A percentile compares a stretch with the other conserved stretches of the same genome.
Evolutionary conservation across 2,797 vertebrate genomes (phyloP).

Genomic region (Hapalemur alaotrensis): DNA sequence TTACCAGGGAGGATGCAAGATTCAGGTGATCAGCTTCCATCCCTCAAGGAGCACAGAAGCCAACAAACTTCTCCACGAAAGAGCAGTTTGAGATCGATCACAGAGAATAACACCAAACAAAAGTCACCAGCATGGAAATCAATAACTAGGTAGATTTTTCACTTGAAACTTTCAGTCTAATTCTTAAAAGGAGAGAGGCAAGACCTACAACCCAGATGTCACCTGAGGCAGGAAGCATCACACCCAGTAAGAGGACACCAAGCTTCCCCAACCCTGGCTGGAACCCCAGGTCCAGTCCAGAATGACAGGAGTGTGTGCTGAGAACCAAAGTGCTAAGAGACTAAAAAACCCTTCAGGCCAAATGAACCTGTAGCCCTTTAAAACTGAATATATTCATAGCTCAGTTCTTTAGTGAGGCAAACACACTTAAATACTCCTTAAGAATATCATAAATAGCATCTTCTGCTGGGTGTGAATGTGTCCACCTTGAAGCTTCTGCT

Average conservation of each 20-base stretch:
- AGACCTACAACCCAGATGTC: not conserved
- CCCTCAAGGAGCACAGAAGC: not conserved
- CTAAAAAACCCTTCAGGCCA: not conserved
- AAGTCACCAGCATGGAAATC: not conserved
- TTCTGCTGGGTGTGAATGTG: not conserved
- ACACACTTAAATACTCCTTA: not conserved
- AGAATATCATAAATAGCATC: not conserved
- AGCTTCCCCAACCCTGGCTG: not conserved
- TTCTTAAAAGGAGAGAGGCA: not conserved
- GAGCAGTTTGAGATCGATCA: not conserved
- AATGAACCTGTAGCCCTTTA: not conserved
- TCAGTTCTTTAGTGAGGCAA: not conserved
- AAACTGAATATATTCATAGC: not conserved
- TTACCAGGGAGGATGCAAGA: not conserved
- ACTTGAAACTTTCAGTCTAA: not conserved
- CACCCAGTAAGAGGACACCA: not conserved
- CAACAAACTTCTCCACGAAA: not conserved
- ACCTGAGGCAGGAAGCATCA: not conserved
- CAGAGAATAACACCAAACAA: not conserved
- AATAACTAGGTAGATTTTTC: not conserved
- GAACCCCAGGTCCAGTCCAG: not conserved
- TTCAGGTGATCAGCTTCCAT: not conserved
- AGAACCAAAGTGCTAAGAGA: not conserved
- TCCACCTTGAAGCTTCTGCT: not conserved
- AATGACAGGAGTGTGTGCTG: fast-evolving